These are phyloP conservation scores for Synergus itoensis DNA, from an alignment of 2,888 invertebrate species.

Conservation along the genomic window DNA sequence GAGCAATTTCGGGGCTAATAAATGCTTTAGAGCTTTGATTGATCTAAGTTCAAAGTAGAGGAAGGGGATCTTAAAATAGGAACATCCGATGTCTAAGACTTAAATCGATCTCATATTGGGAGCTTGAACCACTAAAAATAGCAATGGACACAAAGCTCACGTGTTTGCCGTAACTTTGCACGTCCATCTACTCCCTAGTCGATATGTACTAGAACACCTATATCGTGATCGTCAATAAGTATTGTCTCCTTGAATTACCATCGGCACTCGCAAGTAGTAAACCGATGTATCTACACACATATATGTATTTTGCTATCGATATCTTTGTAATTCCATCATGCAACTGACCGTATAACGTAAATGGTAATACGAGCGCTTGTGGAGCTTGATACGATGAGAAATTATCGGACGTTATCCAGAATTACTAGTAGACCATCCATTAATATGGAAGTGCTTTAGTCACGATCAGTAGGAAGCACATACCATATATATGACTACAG, in stretches of 20 bases:
- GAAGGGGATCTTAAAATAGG: not conserved
- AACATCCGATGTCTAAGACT: not conserved
- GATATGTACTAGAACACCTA: conserved; percentile 56
- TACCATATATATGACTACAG: not conserved
- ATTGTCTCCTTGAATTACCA: conserved; percentile 55
- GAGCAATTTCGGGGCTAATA: not conserved
- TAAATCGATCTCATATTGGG: not conserved
- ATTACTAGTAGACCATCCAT: not conserved
- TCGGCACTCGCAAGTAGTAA: conserved; percentile 14
- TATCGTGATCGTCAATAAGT: conserved; percentile 55
- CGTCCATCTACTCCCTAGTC: conserved; percentile 57
- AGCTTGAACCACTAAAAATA: conserved; percentile 4
- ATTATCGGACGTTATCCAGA: conserved; percentile 7
- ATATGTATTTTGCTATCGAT: conserved; percentile 15
- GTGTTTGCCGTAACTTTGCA: conserved; percentile 49
- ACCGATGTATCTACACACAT: conserved; percentile 18
- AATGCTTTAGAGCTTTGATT: not conserved
- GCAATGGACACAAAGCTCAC: conserved; percentile 46
- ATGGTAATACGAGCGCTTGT: conserved; percentile 7
- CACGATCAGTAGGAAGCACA: not conserved
- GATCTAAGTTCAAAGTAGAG: not conserved
- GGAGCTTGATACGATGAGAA: conserved; percentile 10
- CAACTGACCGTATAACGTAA: conserved; percentile 14
- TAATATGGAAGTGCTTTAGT: not conserved
- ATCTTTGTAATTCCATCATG: conserved; percentile 35